These are phyloP conservation scores for Chelonia mydas DNA, from an alignment of 2,797 vertebrate species.

Conservation along the genomic window DNA sequence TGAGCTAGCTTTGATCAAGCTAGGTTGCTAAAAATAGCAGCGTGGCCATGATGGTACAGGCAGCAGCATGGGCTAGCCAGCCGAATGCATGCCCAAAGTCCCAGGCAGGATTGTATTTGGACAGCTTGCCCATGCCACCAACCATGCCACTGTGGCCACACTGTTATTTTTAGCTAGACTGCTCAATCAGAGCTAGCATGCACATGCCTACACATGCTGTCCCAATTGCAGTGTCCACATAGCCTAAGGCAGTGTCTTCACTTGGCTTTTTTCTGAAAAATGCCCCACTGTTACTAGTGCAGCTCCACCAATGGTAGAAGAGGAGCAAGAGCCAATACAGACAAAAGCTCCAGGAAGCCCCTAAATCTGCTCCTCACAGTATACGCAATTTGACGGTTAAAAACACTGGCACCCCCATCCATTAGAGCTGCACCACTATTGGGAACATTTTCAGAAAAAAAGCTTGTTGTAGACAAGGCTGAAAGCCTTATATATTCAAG, in stretches of 20 bases:
- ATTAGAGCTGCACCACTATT: neutral
- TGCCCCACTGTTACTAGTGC: neutral
- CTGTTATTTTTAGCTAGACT: no score
- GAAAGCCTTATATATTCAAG: neutral
- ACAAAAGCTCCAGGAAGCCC: neutral
- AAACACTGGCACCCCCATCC: rapidly evolving
- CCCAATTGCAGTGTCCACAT: rapidly evolving
- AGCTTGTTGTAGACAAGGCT: neutral
- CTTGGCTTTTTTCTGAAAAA: neutral
- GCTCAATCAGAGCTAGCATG: neutral
- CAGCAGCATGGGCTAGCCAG: no score
- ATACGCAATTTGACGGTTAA: neutral
- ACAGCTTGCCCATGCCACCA: no score
- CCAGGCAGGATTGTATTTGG: no score
- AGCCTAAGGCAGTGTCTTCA: neutral
- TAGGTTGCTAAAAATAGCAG: no score
- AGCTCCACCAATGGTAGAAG: neutral
- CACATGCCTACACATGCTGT: neutral
- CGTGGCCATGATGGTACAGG: no score
- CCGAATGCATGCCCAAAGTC: no score
- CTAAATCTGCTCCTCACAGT: neutral
- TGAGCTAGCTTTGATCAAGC: no score
- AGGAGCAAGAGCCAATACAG: neutral
- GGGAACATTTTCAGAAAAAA: neutral
- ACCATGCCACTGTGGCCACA: no score